Evolutionary conservation across 2,113 vertebrate genomes (phyloP).

Genomic region (Symphodus melops): DNA sequence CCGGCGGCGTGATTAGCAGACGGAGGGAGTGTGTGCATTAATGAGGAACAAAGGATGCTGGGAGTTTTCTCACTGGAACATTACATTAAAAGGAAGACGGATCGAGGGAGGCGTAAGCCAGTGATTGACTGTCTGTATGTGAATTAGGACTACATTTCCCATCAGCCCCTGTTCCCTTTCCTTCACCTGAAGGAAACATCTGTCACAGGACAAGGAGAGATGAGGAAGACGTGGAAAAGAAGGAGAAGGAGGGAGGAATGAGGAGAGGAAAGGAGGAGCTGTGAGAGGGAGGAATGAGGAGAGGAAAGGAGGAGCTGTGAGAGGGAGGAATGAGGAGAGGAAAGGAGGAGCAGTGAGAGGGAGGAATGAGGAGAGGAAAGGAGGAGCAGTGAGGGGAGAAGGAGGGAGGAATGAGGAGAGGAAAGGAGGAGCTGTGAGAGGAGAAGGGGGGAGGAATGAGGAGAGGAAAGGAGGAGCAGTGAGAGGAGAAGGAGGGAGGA

Average conservation of each 20-base stretch:
- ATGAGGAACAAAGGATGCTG: slow-evolving; percentile 66
- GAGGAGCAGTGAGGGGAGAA: neutral
- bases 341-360: neutral
- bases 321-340: neutral
- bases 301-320: too few relatives aligned
- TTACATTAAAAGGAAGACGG: slow-evolving; percentile 34
- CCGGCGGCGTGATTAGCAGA: slow-evolving; percentile 65
- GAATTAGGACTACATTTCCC: slow-evolving; percentile 16
- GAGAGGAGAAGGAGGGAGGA: neutral
- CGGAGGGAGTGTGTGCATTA: slow-evolving; percentile 53
- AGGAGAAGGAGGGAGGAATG: too few relatives aligned
- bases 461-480: too few relatives aligned
- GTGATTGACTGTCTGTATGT: neutral
- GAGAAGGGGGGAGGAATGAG: neutral
- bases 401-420: neutral
- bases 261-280: too few relatives aligned
- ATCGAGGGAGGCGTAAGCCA: neutral
- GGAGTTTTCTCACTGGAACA: slow-evolving; percentile 47
- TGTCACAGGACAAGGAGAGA: too few relatives aligned
- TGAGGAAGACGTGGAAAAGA: too few relatives aligned
- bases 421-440: too few relatives aligned
- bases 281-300: too few relatives aligned
- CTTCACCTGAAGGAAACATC: neutral
- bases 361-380: too few relatives aligned
- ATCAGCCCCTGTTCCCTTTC: slow-evolving; percentile 2